These are phyloP conservation scores for Hydractinia echinata DNA, from an alignment of 30 jellyfish, hydroid and myxozoan species.

Conservation along the genomic window DNA sequence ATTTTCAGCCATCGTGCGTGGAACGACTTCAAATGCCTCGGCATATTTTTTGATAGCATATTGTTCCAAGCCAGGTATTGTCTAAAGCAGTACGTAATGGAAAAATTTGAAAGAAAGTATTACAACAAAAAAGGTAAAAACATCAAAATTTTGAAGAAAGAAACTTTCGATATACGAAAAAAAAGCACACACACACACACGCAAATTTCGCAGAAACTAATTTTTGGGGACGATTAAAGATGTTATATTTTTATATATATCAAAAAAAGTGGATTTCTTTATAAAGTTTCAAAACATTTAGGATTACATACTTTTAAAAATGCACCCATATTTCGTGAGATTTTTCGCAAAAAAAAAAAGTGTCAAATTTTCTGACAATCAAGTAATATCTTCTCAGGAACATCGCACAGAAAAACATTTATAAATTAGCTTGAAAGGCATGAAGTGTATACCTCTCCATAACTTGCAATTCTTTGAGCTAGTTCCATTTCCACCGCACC, in stretches of 20 bases:
- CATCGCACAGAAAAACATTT: background rate
- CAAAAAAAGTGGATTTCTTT: too few relatives aligned
- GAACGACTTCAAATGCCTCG: conserved; percentile 90
- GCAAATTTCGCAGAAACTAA: background rate
- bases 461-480: conserved; percentile 57
- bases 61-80: conserved; percentile 89
- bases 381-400: background rate
- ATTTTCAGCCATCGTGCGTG: conserved; percentile 92
- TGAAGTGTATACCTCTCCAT: conserved; percentile 63
- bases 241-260: too few relatives aligned
- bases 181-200: too few relatives aligned
- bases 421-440: background rate
- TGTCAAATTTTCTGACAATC: too few relatives aligned
- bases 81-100: conserved; percentile 22
- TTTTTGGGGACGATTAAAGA: background rate
- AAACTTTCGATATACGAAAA: background rate
- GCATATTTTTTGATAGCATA: conserved; percentile 84
- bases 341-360: too few relatives aligned
- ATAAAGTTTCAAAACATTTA: too few relatives aligned
- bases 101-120: too few relatives aligned
- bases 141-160: background rate
- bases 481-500: conserved; percentile 96
- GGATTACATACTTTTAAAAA: too few relatives aligned
- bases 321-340: too few relatives aligned
- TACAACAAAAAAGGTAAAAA: too few relatives aligned